These are phyloP conservation scores for Brienomyrus longianalis DNA, from an alignment of 2,113 vertebrate genomes.

Conservation along the genomic window DNA sequence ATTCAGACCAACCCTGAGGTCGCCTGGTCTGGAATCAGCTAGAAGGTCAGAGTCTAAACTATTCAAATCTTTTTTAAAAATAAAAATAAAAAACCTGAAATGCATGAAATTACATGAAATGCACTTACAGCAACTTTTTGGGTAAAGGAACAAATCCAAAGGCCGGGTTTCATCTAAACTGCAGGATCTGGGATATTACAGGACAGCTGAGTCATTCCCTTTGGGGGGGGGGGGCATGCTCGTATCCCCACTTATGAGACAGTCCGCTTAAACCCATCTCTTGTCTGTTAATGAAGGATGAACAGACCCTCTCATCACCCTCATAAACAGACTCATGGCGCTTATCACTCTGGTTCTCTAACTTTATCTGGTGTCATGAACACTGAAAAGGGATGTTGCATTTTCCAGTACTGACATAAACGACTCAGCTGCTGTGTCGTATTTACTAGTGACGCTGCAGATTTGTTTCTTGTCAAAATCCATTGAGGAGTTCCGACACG, in stretches of 20 bases:
- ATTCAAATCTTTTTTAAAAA: background rate
- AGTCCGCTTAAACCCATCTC: background rate
- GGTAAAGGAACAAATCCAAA: background rate
- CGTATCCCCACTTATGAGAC: background rate
- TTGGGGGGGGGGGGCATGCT: background rate
- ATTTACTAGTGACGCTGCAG: background rate
- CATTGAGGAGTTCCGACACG: background rate
- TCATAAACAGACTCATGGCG: background rate
- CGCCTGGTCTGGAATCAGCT: background rate
- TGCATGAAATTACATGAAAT: background rate
- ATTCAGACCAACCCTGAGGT: background rate
- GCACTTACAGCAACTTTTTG: background rate
- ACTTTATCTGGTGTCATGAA: background rate
- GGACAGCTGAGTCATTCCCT: background rate
- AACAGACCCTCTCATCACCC: background rate
- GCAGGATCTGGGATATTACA: background rate
- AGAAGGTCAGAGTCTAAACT: background rate
- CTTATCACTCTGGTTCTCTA: background rate
- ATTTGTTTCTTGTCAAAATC: background rate
- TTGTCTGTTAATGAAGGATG: background rate
- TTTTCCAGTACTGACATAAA: background rate
- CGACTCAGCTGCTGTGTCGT: background rate
- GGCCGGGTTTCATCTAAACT: background rate
- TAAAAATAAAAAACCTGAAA: background rate
- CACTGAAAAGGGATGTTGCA: background rate